Percentiles rank a stretch among this genome's conserved stretches.
phyloP scores from a whole-genome alignment of 1,140 invertebrate genomes.

The Leptinotarsa texana region DNA sequence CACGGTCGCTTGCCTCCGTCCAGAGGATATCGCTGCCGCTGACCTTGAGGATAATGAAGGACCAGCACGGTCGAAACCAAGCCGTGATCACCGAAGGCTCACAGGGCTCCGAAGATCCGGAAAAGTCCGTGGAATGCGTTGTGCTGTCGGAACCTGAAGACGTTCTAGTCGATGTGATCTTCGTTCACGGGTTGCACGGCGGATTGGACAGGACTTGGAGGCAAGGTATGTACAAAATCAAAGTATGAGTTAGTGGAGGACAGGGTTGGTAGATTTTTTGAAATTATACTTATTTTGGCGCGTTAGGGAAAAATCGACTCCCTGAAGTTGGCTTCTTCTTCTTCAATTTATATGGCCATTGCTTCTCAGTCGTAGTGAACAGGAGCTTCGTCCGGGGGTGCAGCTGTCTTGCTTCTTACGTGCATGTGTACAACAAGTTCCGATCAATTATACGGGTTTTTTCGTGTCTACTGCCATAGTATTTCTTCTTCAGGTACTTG shows the following conservation, averaged over 20 bases:
- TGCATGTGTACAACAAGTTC: no score
- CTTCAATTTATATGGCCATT: no score
- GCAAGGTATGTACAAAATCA: slow-evolving; percentile 53
- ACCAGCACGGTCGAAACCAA: slow-evolving; percentile 25
- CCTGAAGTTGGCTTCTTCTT: no score
- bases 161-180: slow-evolving; percentile 61
- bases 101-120: slow-evolving; percentile 9
- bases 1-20: slow-evolving; percentile 57
- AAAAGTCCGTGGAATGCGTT: slow-evolving; percentile 39
- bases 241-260: no score
- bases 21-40: slow-evolving; percentile 47
- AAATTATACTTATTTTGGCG: no score
- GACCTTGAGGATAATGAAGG: slow-evolving; percentile 4
- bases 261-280: no score
- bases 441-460: no score
- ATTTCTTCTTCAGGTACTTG: slow-evolving; percentile 49
- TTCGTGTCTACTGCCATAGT: no score
- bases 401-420: no score
- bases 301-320: no score
- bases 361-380: no score
- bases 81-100: slow-evolving; percentile 1
- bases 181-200: slow-evolving; percentile 65
- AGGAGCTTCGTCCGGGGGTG: no score
- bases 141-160: slow-evolving; percentile 44
- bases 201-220: slow-evolving; percentile 63